Base-by-base conservation (phyloP, 1,140 invertebrate genomes). In the Temnothorax curvispinosus region DNA sequence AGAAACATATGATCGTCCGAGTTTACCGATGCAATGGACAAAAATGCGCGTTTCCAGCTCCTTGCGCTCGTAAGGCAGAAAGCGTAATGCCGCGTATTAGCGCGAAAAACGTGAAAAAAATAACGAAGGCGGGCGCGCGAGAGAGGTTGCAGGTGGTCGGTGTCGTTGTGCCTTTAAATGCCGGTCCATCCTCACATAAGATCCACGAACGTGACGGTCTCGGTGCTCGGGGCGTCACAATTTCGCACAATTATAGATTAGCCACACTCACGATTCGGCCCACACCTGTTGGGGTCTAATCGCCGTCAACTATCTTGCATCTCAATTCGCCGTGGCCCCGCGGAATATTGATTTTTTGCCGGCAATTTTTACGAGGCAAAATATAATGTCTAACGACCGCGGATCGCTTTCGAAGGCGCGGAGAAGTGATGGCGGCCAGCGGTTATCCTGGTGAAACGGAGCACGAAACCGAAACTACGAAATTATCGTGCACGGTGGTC, bases 301-400 rank as follows among this genome's bases (percentile, higher is more conserved):
- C 91, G 89, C 88, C 91, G 91, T 92, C 91, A 92, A 92, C 89
- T 91, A 84, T 91, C 91, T 92, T 88, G 90, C 89, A 91, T 92
- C 91, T 92, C 91, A 92, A 92, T 92, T 89, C 91, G 87, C 82
- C 71, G 85, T 88, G 86, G 87, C 85, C 47, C 71, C 71, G 47
- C 81, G 77, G 72, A 87, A 88, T 90, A 92, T 92, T 90, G 89
- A 92, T 92, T 92, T 91, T 92, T 92, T 92, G 84, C 64, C n/a
- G 65, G 38, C 38, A 32, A 67, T 86, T 74, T 82, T 87, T 71
- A 71, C 58, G 44, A 62, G 11, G 50, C 56, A 58, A 47, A 65
- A 84, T 64, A 27, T 52, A 62, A 65, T 76, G 47, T 91, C 88
- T 88, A 88, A 91, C 89, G 82, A 91, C 85, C 72, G 65, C 58